Evolutionary conservation across 53 echinoderm and acorn worm species (phyloP).

Genomic region (Luidia sarsii): DNA sequence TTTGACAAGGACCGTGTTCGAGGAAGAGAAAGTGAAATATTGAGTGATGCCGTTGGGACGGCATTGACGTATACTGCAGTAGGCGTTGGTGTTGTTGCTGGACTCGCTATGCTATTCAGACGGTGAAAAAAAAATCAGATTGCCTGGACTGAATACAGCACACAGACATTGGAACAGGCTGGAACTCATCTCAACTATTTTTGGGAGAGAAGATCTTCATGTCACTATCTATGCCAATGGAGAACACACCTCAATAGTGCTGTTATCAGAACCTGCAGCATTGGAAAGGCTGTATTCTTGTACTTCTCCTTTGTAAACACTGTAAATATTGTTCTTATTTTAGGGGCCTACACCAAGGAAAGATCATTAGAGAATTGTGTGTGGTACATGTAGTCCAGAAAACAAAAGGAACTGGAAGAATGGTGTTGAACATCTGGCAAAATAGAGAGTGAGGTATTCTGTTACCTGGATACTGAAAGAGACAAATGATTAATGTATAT

Average conservation of each 20-base stretch:
- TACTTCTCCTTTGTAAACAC: conserved; percentile 22
- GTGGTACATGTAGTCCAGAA: too few species aligned
- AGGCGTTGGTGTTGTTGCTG: conserved; percentile 85
- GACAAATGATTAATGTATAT: too few species aligned
- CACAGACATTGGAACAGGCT: too few species aligned
- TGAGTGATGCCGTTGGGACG: conserved; percentile 71
- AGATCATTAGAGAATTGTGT: too few species aligned
- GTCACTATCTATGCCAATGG: too few species aligned
- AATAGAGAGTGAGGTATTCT: too few species aligned
- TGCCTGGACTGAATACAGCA: not conserved
- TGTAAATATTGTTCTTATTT: conserved; percentile 42
- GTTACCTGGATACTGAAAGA: too few species aligned
- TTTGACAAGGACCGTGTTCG: conserved; percentile 69
- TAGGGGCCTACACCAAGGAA: too few species aligned
- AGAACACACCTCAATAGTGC: not conserved
- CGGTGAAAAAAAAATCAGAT: conserved; percentile 21
- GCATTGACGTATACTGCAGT: conserved; percentile 80
- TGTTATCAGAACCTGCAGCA: not conserved
- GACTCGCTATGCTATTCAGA: conserved; percentile 71
- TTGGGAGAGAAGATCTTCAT: too few species aligned
- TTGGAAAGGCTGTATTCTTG: conserved; percentile 28
- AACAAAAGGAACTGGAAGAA: too few species aligned
- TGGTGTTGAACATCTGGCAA: too few species aligned
- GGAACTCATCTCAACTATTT: not conserved
- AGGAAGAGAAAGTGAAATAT: conserved; percentile 65